Evolutionary conservation across 64 coral and sea anemone species (phyloP).

Genomic region (Dendrophyllia cribrosa): DNA sequence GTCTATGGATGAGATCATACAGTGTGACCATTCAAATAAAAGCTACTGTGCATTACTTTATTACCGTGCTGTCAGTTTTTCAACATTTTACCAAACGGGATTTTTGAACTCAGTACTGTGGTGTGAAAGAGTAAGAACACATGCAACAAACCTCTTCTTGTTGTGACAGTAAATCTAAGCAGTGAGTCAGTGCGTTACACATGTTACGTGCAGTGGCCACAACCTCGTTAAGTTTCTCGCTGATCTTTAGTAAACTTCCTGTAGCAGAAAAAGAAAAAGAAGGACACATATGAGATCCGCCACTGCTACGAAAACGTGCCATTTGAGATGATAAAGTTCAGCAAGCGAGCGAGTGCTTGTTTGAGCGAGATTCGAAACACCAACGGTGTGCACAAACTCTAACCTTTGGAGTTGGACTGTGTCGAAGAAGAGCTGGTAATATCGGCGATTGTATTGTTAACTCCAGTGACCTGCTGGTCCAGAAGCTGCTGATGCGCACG

Average conservation of each 20-base stretch:
- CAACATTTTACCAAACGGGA: too few species aligned
- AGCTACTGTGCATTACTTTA: too few species aligned
- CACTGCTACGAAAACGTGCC: too few species aligned
- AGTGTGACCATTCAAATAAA: too few species aligned
- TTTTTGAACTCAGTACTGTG: too few species aligned
- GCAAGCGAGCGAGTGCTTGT: too few species aligned
- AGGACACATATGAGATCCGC: too few species aligned
- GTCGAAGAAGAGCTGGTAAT: slow-evolving; percentile 26
- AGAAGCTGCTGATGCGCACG: slow-evolving; percentile 85
- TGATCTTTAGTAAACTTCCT: slow-evolving; percentile 73
- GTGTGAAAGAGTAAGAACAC: too few species aligned
- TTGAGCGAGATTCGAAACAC: too few species aligned
- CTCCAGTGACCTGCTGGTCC: slow-evolving; percentile 76
- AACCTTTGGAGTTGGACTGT: slow-evolving; percentile 20
- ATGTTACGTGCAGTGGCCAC: slow-evolving; percentile 90
- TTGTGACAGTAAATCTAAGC: slow-evolving; percentile 86
- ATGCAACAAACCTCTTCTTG: slow-evolving; percentile 87
- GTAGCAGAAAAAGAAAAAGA: not conserved
- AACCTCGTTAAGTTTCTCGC: slow-evolving; percentile 83
- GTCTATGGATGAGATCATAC: too few species aligned
- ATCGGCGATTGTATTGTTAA: slow-evolving; percentile 51
- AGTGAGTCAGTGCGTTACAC: slow-evolving; percentile 86
- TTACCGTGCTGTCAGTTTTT: too few species aligned
- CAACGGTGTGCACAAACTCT: not conserved
- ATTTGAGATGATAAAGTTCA: too few species aligned